Evolutionary conservation across 2,888 invertebrate species (phyloP), one percentile per base, ranked within the genome.

Genomic region (Busseola fusca): DNA sequence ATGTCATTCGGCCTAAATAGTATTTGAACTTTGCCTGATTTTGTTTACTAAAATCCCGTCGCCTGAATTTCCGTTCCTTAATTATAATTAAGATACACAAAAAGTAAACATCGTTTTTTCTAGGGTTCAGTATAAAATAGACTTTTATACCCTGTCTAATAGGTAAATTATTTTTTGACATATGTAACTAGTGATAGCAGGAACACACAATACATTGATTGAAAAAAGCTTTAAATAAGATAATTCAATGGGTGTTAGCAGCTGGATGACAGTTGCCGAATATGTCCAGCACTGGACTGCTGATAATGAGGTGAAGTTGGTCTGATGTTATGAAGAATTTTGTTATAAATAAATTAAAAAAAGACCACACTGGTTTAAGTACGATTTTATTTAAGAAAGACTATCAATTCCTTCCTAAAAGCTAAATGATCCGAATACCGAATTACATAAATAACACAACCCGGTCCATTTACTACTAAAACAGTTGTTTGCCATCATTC

Each of bases 401-500:
- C 12, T 16, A 34, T 42, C 3, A 21, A 30, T 30, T 34, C 5
- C 16, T 37, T 60, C 42, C 14, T 37, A 52, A 66, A 63, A 48
- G 52, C 58, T 25, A 52, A 72, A 78, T 60, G 60, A 60, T n/a
- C 25, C 40, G 34, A 60, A 73, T 69, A 72, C 65, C 14, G 40
- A 72, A 69, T 75, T 54, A 64, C 60, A 37, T 34, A 56, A 71
- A 77, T 21, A 72, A 77, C 52, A 69, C 42, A 59, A 16, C 30
- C 37, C 64, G 63, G 52, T 30, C 64, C 56, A 68, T 80, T 72
- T 77, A 72, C 60, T 57, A 37, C 59, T 73, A 69, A 82, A 80
- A 69, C 67, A 76, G 65, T 80, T 74, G 69, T 71, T 66, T 69
- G 66, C 62, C 56, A 68, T 64, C 54, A 69, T 82, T 69, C 69